Base-by-base conservation (phyloP, 2,113 vertebrate genomes). In the Rhombomys opimus region DNA sequence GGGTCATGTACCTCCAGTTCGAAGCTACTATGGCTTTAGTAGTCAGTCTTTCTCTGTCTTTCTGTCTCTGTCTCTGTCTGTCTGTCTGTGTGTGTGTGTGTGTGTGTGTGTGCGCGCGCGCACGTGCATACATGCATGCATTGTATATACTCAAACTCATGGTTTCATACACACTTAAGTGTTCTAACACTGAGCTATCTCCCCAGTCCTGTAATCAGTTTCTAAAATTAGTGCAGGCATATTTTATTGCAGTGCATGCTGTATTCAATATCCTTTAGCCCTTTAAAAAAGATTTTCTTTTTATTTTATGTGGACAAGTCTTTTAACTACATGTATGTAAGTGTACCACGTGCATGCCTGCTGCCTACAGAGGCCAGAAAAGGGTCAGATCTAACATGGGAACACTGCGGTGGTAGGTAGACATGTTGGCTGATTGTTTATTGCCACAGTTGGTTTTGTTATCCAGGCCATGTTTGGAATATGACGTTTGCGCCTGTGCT, bases 381-480 rank as follows among this genome's bases (percentile, higher is more conserved):
- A 61, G 57, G 57, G 80, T 61, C 80, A 61, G 57, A 38, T 61
- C 46, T 95, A 86, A 76, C 14, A 81, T 72, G 65, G 88, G 75
- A 92, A 82, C 59, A 38, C 41, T 65, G 2, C 5, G 50, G n/a
- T 76, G 67, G 17, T 63, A 54, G 67, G 17, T 63, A 54, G 68
- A 95, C 6, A 27, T 78, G 61, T 63, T 89, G 91, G 72, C 93
- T 95, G 91, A n/a, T 35, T 97, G 78, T 54, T 50, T 91, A 38
- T 76, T 35, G 75, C 94, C 75, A 30, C 32, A 88, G 63, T 65
- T 57, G 32, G 89, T 90, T 96, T 95, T 94, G 82, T 61, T 95
- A 73, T 57, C 89, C 95, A 94, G 88, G 86, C 94, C 82, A 25
- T 81, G 32, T 80, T 92, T 95, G 90, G 65, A 97, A 97, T 97